These are phyloP conservation scores for Julus scanicus DNA, from an alignment of 2,888 invertebrate species.

Conservation along the genomic window DNA sequence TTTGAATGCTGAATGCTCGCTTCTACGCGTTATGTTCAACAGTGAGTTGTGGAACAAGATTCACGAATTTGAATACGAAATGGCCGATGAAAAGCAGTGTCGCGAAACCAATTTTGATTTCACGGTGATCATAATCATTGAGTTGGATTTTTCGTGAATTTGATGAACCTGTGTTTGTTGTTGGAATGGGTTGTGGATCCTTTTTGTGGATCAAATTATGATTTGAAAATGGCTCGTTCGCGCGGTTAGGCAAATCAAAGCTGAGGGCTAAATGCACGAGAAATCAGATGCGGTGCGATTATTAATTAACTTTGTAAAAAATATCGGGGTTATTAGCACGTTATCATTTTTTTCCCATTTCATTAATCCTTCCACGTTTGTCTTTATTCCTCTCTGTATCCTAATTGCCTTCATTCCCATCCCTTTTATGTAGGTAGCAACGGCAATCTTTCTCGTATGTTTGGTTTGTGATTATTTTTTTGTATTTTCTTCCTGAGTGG, in stretches of 20 bases:
- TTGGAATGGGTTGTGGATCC: constrained; percentile 44
- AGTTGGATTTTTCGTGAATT: neutral
- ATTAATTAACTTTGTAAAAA: constrained; percentile 19
- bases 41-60: neutral
- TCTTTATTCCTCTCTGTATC: neutral
- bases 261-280: constrained; percentile 2
- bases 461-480: too few relatives aligned
- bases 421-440: too few relatives aligned
- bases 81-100: neutral
- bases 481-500: too few relatives aligned
- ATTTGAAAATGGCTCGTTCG: constrained; percentile 31
- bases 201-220: constrained; percentile 53
- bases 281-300: constrained; percentile 11
- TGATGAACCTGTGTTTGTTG: neutral
- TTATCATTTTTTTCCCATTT: neutral
- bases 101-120: neutral
- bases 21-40: neutral
- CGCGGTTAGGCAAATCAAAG: neutral
- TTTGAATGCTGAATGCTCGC: neutral
- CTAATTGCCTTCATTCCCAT: neutral
- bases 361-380: neutral
- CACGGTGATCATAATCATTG: neutral
- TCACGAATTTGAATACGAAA: constrained; percentile 1
- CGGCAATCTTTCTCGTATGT: too few relatives aligned
- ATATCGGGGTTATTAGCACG: constrained; percentile 19